These are phyloP conservation scores for Nestor notabilis DNA, from an alignment of 2,113 vertebrate species.

Conservation along the genomic window DNA sequence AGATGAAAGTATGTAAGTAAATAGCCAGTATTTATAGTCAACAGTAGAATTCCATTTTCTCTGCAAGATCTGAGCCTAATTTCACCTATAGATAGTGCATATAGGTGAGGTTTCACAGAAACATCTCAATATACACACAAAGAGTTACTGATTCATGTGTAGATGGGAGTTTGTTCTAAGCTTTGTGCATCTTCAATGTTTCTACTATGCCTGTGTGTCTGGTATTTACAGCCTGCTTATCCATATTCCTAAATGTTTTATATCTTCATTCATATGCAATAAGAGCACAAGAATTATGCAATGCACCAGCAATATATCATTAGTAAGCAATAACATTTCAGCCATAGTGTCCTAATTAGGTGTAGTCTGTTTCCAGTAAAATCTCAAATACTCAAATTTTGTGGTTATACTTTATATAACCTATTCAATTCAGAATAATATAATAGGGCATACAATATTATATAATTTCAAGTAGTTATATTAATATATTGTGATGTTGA, in stretches of 20 bases:
- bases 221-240: background rate
- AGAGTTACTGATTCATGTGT: background rate
- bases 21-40: background rate
- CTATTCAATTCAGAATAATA: background rate
- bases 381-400: background rate
- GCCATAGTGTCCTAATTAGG: background rate
- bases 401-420: background rate
- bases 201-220: background rate
- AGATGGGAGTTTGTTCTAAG: background rate
- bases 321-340: background rate
- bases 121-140: background rate
- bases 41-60: background rate
- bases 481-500: background rate
- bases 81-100: background rate
- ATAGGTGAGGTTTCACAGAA: background rate
- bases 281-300: background rate
- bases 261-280: background rate
- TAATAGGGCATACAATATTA: background rate
- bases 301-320: background rate
- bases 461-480: background rate
- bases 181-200: background rate
- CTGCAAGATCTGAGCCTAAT: background rate
- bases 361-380: background rate
- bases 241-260: background rate
- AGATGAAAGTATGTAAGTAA: background rate